Evolutionary conservation across 2,113 vertebrate species (phyloP).

Genomic region (Pelmatolapia mariae): DNA sequence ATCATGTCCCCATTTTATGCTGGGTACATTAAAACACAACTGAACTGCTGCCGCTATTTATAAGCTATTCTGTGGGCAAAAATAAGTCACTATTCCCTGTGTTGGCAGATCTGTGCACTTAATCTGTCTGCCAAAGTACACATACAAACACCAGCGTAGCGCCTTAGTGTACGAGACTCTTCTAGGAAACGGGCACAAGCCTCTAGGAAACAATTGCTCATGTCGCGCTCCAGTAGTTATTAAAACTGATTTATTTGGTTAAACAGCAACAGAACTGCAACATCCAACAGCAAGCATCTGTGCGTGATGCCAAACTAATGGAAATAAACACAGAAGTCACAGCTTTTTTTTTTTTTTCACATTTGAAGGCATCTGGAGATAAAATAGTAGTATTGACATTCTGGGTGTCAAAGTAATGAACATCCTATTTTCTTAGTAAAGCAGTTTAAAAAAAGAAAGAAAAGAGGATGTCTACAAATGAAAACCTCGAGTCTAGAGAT

Average conservation of each 20-base stretch:
- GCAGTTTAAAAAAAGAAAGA: neutral
- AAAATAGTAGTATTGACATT: neutral
- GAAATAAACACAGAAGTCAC: neutral
- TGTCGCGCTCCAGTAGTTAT: neutral
- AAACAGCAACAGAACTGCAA: neutral
- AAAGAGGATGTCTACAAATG: neutral
- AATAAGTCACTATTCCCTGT: neutral
- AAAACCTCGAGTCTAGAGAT: neutral
- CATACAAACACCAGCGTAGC: neutral
- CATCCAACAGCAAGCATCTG: neutral
- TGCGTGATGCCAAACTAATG: rapidly evolving
- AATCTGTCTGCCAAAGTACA: neutral
- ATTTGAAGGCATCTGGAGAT: neutral
- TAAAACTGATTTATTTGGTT: neutral
- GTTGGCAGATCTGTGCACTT: neutral
- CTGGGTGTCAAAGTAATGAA: neutral
- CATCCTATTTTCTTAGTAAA: neutral
- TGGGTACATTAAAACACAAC: slow-evolving; percentile 9
- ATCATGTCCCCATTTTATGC: neutral
- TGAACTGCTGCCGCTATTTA: slow-evolving; percentile 6
- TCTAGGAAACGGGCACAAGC: neutral
- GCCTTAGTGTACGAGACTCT: neutral
- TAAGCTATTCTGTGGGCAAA: neutral
- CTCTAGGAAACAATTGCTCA: neutral
- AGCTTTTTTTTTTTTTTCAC: neutral